A percentile compares a stretch with the other conserved stretches of the same genome.
phyloP scores from a whole-genome alignment of 2,113 vertebrate species.

The Syrmaticus mikado region DNA sequence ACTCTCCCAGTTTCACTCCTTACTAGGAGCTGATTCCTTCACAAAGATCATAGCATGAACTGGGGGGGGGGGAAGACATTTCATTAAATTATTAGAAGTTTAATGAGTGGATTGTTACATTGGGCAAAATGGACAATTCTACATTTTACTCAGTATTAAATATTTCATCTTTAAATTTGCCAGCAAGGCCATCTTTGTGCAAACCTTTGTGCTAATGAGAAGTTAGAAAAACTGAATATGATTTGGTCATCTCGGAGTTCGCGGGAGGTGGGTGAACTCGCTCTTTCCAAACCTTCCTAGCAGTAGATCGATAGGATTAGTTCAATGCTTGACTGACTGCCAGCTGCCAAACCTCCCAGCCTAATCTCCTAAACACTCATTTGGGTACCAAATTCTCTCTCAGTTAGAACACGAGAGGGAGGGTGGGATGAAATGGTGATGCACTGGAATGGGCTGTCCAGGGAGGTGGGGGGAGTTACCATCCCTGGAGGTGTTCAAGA shows the following conservation, averaged over 20 bases:
- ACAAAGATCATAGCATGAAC: not conserved
- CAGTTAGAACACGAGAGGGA: not conserved
- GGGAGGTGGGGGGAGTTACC: too few species aligned
- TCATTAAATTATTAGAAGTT: not conserved
- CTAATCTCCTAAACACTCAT: not conserved
- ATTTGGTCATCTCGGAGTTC: not conserved
- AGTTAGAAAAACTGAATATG: not conserved
- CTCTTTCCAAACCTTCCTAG: not conserved
- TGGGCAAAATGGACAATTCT: not conserved
- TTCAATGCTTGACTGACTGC: not conserved
- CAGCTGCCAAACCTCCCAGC: not conserved
- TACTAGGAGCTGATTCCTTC: not conserved
- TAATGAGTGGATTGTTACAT: not conserved
- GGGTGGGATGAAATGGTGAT: not conserved
- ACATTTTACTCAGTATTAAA: not conserved
- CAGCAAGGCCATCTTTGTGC: not conserved
- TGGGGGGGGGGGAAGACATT: not conserved
- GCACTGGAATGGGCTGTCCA: too few species aligned
- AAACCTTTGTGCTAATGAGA: not conserved
- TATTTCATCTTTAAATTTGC: not conserved
- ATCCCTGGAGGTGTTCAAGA: too few species aligned
- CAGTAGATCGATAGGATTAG: not conserved
- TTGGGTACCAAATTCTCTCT: not conserved
- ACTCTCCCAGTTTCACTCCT: not conserved
- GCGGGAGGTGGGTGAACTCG: not conserved